Percentiles rank a stretch among this genome's conserved stretches.
phyloP scores from a whole-genome alignment of 1,140 invertebrate species.

The Rhyacophila brunnea region DNA sequence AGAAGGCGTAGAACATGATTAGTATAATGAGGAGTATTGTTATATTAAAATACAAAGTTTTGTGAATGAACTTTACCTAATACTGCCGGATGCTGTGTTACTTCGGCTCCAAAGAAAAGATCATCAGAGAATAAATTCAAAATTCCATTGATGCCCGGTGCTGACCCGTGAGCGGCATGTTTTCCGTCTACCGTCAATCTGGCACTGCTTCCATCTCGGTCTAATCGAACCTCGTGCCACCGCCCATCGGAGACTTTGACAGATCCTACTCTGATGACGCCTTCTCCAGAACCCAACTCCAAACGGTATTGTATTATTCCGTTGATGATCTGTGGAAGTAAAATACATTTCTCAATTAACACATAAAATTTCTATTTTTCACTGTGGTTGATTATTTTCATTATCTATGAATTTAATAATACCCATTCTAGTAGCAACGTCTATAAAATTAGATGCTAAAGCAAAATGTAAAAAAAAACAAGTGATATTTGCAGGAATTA shows the following conservation, averaged over 20 bases:
- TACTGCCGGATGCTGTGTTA: constrained; percentile 66
- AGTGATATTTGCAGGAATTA: too few species aligned
- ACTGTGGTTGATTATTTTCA: too few species aligned
- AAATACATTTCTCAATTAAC: too few species aligned
- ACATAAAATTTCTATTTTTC: too few species aligned
- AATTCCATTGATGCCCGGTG: constrained; percentile 76
- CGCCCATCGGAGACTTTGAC: constrained; percentile 76
- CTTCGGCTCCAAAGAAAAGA: constrained; percentile 79
- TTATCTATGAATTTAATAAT: too few species aligned
- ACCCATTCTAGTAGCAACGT: too few species aligned
- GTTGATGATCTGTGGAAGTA: constrained; percentile 55
- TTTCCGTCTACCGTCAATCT: constrained; percentile 72
- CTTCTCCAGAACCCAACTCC: constrained; percentile 83
- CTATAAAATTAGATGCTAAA: too few species aligned
- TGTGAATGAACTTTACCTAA: constrained; percentile 29
- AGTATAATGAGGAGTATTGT: too few species aligned
- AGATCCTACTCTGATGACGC: constrained; percentile 69
- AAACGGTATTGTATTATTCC: constrained; percentile 82
- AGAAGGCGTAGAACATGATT: too few species aligned
- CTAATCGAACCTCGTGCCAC: constrained; percentile 81
- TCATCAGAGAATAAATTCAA: constrained; percentile 78
- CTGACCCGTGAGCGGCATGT: constrained; percentile 70
- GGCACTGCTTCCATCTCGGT: constrained; percentile 72
- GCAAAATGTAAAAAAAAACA: too few species aligned
- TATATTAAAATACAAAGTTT: too few species aligned